Evolutionary conservation across 2,888 invertebrate genomes (phyloP), one percentile per base, ranked within the genome.

Genomic region (Drosophila robusta): DNA sequence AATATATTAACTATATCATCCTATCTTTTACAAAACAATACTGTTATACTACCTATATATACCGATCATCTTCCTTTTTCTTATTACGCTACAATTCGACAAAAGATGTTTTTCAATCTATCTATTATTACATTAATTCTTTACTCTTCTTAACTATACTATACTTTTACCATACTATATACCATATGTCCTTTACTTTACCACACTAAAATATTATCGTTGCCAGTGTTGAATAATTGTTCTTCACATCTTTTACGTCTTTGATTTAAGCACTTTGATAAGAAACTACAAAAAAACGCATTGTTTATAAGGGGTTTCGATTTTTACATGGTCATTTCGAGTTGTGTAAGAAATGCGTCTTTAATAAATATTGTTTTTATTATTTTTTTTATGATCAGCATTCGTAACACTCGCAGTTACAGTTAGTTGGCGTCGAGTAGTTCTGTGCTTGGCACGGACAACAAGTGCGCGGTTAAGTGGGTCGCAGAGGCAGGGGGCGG

Each of bases 261-360:
- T 41, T 34, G 3, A 1, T 5, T 3, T 63, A 42, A 47, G 36
- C 62, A 34, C 16, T 2, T 3, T 41, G 76, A 76, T 74, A 74
- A 74, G 74, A 51, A 65, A 57, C 38, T 60, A 54, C 42, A 34
- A 24, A 46, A 64, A 49, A 9, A 34, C 24, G 8, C 14, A 12
- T n/a, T n/a, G 11, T 9, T 55, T 44, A 4, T 26, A 14, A 44
- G 11, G 18, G n/a, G 22, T 9, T 58, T 29, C 46, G 16, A 47
- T 26, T 16, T 65, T 34, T 60, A 66, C 66, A 71, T 70, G 55
- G 76, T 57, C 66, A 74, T 18, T 42, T 47, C 7, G 11, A 39
- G 58, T 73, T 81, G 87, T 75, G 81, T 61, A 86, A 86, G 81
- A 80, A 80, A 72, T 81, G 79, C 74, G 87, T 81, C 87, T 87